These are phyloP conservation scores for Zaprionus nigranus DNA, from an alignment of 1,140 invertebrate species.

Conservation along the genomic window DNA sequence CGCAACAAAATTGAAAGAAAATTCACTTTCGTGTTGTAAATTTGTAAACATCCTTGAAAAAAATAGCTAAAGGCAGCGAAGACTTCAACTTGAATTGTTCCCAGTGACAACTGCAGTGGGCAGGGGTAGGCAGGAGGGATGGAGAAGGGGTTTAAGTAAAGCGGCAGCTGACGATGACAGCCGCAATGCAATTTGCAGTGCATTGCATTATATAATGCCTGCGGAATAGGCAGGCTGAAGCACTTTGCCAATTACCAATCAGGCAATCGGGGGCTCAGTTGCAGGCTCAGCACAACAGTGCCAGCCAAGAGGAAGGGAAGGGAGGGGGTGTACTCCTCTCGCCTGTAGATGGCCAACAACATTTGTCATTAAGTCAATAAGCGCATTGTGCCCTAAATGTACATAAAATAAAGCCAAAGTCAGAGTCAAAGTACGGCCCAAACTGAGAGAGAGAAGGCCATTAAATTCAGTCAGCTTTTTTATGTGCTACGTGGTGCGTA, in stretches of 20 bases:
- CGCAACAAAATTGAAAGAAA: constrained; percentile 80
- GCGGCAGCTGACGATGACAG: constrained; percentile 51
- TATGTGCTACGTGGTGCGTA: constrained; percentile 6
- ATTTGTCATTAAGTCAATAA: constrained; percentile 83
- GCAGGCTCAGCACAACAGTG: not conserved
- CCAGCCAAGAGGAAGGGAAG: too few relatives aligned
- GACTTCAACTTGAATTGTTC: constrained; percentile 52
- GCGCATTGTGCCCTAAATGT: constrained; percentile 80
- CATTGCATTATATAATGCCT: constrained; percentile 32
- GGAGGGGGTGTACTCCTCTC: not conserved
- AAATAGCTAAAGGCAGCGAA: constrained; percentile 59
- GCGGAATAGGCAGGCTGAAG: constrained; percentile 26
- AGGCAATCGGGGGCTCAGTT: constrained; percentile 20
- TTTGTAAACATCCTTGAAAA: constrained; percentile 83
- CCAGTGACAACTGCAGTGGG: constrained; percentile 51
- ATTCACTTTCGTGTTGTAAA: constrained; percentile 82
- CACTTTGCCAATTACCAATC: constrained; percentile 51
- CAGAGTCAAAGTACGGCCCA: constrained; percentile 25
- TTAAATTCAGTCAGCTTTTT: constrained; percentile 41
- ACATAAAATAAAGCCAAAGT: constrained; percentile 79
- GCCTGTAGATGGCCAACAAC: constrained; percentile 59
- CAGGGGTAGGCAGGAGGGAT: not conserved
- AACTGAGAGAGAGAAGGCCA: constrained; percentile 2
- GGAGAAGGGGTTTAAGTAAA: not conserved
- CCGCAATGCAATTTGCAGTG: constrained; percentile 53